These are phyloP conservation scores for Triplophysa rosa DNA, from an alignment of 2,113 vertebrate species.

Conservation along the genomic window DNA sequence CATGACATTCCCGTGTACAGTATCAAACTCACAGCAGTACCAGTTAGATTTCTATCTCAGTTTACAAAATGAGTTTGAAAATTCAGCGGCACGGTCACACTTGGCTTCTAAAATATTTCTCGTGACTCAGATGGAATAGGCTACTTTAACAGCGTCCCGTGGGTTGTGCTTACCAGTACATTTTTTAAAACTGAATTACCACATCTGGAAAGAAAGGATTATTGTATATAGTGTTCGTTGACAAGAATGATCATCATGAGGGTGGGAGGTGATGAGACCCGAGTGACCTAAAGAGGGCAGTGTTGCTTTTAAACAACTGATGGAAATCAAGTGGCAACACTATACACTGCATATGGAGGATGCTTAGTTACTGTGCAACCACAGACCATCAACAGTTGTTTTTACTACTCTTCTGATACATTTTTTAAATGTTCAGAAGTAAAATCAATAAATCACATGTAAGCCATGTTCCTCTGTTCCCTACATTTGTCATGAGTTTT, in stretches of 20 bases:
- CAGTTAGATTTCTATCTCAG: background rate
- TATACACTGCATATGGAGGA: background rate
- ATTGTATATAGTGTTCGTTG: background rate
- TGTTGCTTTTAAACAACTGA: conserved; percentile 19
- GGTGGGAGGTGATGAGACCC: background rate
- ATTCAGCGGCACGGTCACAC: background rate
- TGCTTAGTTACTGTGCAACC: background rate
- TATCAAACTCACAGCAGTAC: background rate
- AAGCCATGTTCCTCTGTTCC: background rate
- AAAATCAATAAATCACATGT: too few relatives aligned
- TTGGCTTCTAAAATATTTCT: background rate
- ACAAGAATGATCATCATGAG: background rate
- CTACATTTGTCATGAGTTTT: background rate
- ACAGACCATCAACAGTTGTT: background rate
- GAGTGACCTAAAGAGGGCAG: conserved; percentile 46
- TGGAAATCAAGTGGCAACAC: background rate
- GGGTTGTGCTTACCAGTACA: background rate
- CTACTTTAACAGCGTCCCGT: background rate
- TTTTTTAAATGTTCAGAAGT: background rate
- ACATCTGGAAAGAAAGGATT: conserved; percentile 5
- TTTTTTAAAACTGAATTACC: background rate
- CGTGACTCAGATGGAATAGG: background rate
- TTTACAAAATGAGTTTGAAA: background rate
- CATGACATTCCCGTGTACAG: conserved; percentile 4
- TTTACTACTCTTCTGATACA: background rate